Evolutionary conservation across 1,140 invertebrate species (phyloP), one percentile per base, ranked within the genome.

Genomic region (Bombus waltoni): DNA sequence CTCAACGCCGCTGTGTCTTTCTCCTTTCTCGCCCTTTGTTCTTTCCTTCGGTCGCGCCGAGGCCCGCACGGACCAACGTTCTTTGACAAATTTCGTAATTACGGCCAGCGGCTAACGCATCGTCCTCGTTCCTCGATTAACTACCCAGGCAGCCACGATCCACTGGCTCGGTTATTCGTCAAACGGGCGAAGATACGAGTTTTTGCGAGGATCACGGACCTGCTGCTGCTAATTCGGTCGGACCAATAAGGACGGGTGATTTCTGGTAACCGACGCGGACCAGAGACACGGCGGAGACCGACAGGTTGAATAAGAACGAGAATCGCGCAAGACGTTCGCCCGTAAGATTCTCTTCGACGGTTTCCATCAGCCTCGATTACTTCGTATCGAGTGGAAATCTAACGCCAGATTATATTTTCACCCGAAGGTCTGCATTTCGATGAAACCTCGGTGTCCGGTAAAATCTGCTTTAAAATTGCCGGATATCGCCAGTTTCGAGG

Each of bases 11-110:
- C 22, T 4, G 5, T 35, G 0, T 28, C 10, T 72, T 44, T 28
- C 1, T 28, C 11, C 38, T 28, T 6, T 4, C 38, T 15, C 3
- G 10, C 47, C 47, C 47, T 53, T 53, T 53, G 47, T 53, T 53
- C 47, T 53, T 53, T 53, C 47, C 47, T 53, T 53, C 22, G 47
- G 47, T 22, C 47, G 47, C 18, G 47, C 47, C 47, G 47, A 53
- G 18, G 5, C 6, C 47, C 47, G 47, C 47, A 6, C 47, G 18
- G 5, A 53, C 47, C 5, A 53, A 53, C 10, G 1, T 78, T 13
- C 74, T 53, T 78, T 71, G 75, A 79, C 75, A 79, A 84, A 79
- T 84, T 78, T 71, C 72, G 40, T 53, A 80, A 84, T 84, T 84
- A 79, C 35, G 71, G 53, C 47, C 8, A 28, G 32, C 35, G 47